Evolutionary conservation across 2,888 invertebrate genomes (phyloP).

Genomic region (Acleris cristana): DNA sequence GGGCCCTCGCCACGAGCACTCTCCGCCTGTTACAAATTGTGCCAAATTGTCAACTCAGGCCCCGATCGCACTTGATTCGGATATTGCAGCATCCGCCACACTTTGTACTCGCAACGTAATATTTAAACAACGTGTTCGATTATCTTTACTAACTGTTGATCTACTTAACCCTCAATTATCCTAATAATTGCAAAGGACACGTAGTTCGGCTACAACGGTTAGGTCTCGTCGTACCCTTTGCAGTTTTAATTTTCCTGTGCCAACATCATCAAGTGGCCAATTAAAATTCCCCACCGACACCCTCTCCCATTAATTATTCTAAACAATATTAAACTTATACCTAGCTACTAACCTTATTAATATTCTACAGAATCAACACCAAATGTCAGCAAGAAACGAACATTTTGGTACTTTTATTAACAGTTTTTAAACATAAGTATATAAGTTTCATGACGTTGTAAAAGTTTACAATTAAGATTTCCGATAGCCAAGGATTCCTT

Average conservation of each 20-base stretch:
- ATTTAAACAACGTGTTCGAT: slow-evolving; percentile 13
- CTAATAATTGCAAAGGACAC: too few species aligned
- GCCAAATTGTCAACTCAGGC: slow-evolving; percentile 71
- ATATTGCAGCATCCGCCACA: slow-evolving; percentile 53
- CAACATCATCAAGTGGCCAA: slow-evolving; percentile 67
- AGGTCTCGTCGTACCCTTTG: neutral
- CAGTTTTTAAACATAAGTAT: too few species aligned
- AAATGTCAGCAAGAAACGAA: neutral
- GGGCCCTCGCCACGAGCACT: slow-evolving; percentile 56
- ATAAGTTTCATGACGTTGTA: too few species aligned
- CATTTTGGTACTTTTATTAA: neutral
- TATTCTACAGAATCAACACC: slow-evolving; percentile 33
- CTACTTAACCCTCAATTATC: too few species aligned
- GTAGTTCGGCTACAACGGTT: too few species aligned
- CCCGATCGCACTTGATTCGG: slow-evolving; percentile 60
- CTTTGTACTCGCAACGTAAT: slow-evolving; percentile 23
- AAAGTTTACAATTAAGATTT: too few species aligned
- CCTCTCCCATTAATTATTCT: slow-evolving; percentile 59
- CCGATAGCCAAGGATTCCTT: slow-evolving; percentile 13
- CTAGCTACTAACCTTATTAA: slow-evolving; percentile 37
- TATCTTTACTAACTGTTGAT: neutral
- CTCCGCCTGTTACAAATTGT: slow-evolving; percentile 69
- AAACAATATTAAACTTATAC: slow-evolving; percentile 54
- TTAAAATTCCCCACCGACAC: slow-evolving; percentile 60
- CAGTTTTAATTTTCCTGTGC: slow-evolving; percentile 59